These are phyloP conservation scores for Cryptus viduatorius DNA, from an alignment of 2,888 invertebrate genomes.

Conservation along the genomic window DNA sequence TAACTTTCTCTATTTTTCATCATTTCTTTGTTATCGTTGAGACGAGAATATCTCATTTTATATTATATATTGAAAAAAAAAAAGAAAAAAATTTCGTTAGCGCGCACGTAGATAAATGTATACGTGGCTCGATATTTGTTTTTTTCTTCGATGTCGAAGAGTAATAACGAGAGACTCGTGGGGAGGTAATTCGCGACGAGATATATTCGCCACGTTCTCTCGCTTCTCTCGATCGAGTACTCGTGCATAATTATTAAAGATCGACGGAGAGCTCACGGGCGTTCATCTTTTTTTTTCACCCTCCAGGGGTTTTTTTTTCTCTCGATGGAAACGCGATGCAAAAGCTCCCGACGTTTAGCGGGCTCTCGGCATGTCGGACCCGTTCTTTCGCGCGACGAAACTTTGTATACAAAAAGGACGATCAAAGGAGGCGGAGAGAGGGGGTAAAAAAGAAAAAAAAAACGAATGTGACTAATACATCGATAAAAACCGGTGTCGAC, in stretches of 20 bases:
- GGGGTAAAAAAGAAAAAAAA: neutral
- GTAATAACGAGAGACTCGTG: slow-evolving; percentile 18
- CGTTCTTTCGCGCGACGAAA: slow-evolving; percentile 29
- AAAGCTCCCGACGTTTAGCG: neutral
- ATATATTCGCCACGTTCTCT: slow-evolving; percentile 6
- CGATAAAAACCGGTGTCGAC: slow-evolving; percentile 47
- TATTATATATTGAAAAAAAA: slow-evolving; percentile 10
- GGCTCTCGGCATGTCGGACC: slow-evolving; percentile 2
- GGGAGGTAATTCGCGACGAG: neutral
- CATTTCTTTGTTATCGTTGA: slow-evolving; percentile 23
- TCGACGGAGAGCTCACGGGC: slow-evolving; percentile 9
- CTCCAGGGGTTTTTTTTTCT: neutral
- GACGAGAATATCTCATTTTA: slow-evolving; percentile 22
- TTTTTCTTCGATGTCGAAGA: slow-evolving; percentile 39
- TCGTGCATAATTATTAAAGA: slow-evolving; percentile 15
- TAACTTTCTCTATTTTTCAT: slow-evolving; percentile 10
- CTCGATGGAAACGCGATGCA: slow-evolving; percentile 21
- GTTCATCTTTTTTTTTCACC: slow-evolving; percentile 2
- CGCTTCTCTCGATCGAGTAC: slow-evolving; percentile 33
- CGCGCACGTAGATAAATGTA: slow-evolving; percentile 32
- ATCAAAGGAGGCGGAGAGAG: neutral
- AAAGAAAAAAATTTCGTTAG: slow-evolving; percentile 18
- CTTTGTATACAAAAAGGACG: slow-evolving; percentile 24
- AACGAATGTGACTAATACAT: slow-evolving; percentile 45
- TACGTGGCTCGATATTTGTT: neutral